Percentiles rank a stretch among this genome's conserved stretches.
Conservation (phyloP, 2,797 vertebrate species). For the Coregonus ussuriensis region DNA sequence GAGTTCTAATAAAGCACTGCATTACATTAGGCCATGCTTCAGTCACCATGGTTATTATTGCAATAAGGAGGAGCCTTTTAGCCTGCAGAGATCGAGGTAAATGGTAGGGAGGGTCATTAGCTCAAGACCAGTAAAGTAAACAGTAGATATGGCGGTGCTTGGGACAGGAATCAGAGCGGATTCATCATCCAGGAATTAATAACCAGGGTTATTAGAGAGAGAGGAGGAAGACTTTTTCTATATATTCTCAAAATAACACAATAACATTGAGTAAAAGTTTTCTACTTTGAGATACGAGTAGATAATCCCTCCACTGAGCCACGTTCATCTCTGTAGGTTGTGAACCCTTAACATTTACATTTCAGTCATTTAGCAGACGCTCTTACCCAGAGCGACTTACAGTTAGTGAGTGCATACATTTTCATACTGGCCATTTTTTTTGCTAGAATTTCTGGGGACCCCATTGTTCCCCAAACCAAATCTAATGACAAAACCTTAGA, state of each 20-base stretch:
- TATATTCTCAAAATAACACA: not conserved
- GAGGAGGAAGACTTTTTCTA: constrained; percentile 13
- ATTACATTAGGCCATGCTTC: not conserved
- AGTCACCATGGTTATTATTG: constrained; percentile 31
- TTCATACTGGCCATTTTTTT: too few species aligned
- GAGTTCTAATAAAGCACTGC: constrained; percentile 29
- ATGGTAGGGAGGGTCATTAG: constrained; percentile 44
- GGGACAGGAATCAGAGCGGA: constrained; percentile 40
- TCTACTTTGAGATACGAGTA: not conserved
- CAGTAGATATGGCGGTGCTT: constrained; percentile 28
- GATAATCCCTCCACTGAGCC: not conserved
- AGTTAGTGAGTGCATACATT: too few species aligned
- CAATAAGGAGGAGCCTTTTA: constrained; percentile 25
- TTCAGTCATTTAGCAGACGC: too few species aligned
- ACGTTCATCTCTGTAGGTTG: not conserved
- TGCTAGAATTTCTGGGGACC: too few species aligned
- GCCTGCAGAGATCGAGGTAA: constrained; percentile 51
- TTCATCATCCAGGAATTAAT: constrained; percentile 36
- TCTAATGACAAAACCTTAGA: too few species aligned
- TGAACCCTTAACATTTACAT: not conserved
- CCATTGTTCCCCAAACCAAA: too few species aligned
- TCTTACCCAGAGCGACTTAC: too few species aligned
- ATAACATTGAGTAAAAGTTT: constrained; percentile 18
- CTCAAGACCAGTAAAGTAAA: constrained; percentile 44
- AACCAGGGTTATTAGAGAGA: constrained; percentile 17